These are phyloP conservation scores for Muntiacus muntjak DNA, from an alignment of 2,113 vertebrate species.

Conservation along the genomic window DNA sequence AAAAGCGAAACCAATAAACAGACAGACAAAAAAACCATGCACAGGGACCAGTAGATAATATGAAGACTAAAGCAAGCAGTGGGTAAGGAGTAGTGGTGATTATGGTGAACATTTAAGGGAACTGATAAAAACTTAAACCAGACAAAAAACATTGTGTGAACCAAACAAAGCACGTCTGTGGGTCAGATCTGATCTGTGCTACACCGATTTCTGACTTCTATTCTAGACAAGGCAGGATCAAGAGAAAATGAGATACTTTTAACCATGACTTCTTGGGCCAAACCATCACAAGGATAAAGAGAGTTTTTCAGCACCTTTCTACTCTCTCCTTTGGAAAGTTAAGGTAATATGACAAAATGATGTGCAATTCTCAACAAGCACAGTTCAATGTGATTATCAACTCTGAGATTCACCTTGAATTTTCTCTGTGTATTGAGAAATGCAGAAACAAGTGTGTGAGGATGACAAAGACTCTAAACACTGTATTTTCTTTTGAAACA, in stretches of 20 bases:
- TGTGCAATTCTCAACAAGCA: not conserved
- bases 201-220: not conserved
- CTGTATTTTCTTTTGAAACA: not conserved
- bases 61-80: not conserved
- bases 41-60: not conserved
- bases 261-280: not conserved
- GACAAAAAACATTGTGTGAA: not conserved
- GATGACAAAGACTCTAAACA: not conserved
- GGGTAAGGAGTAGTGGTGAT: not conserved
- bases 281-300: not conserved
- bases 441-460: not conserved
- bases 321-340: not conserved
- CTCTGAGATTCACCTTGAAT: not conserved
- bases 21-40: not conserved
- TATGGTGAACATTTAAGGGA: not conserved
- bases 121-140: not conserved
- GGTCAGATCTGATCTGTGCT: not conserved
- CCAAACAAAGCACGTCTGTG: not conserved
- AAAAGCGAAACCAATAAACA: not conserved
- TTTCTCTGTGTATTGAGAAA: not conserved
- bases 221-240: too few species aligned
- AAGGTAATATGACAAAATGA: not conserved
- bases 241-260: not conserved
- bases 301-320: not conserved
- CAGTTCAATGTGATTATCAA: not conserved